Base-by-base conservation (phyloP, 2,888 invertebrate species). In the Rhagonycha lutea region DNA sequence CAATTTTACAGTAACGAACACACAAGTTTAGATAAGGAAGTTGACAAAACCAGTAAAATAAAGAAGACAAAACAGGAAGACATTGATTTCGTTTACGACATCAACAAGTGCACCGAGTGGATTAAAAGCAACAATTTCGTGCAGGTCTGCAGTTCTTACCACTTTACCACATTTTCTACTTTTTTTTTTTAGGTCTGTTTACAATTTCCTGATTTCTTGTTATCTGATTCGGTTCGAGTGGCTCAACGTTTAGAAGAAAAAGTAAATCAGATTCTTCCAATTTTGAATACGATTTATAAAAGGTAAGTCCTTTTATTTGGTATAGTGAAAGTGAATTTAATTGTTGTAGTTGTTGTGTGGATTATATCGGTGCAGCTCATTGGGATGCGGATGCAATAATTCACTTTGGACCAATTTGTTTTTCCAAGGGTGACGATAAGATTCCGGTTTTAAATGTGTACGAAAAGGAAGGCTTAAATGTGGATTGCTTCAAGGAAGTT, bases 371-470 rank as follows among this genome's bases (percentile, higher is more conserved):
- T 1, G 96, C 98, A 0, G 93, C 95, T 86, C 98, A 98, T 87
- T 92, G 96, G 7, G 90, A 92, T 74, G 94, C 95, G 0, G 95
- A 98, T 87, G 93, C 94, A 29, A 89, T 98, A 2, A 91, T 99
- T 72, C 98, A 99, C 87, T 98, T 95, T 88, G 98, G 98, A 0
- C 94, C 93, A 83, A 92, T 95, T 0, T 99, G 99, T 87, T 92
- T 96, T 79, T 95, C 96, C 29, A 90, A 91, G 81, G 92, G 94
- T 12, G 89, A 88, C 0, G 85, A 90, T 28, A 90, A 93, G 70
- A 89, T 98, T 72, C 96, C 97, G 0, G 94, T 95, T 4, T 90
- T 93, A 70, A 93, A 92, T 80, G 90, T 96, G 60, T 91, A 95
- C 79, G 92, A 93, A 12, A 92, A 93, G 84, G 86, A 87, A 60